Evolutionary conservation across 2,797 vertebrate species (phyloP).

Genomic region (Tokudaia muenninki): DNA sequence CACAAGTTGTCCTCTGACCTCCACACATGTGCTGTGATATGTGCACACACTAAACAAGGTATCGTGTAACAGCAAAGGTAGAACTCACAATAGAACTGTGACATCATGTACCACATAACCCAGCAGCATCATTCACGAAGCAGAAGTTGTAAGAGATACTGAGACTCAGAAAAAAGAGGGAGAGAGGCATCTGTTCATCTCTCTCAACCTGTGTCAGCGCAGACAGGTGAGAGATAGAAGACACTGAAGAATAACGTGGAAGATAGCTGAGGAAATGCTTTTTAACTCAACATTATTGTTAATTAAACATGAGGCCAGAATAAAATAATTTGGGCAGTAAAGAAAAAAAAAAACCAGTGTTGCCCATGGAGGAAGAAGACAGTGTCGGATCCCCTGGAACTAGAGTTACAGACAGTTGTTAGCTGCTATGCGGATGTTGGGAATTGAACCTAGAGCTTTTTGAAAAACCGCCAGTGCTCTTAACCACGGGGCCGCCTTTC

Average conservation of each 20-base stretch:
- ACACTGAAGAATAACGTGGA: not conserved
- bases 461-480: too few relatives aligned
- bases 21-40: not conserved
- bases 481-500: too few relatives aligned
- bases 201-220: not conserved
- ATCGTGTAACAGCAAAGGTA: not conserved
- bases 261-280: too few relatives aligned
- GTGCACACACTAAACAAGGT: not conserved
- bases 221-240: not conserved
- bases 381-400: not conserved
- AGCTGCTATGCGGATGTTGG: not conserved
- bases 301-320: not conserved
- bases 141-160: not conserved
- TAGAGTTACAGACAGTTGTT: not conserved
- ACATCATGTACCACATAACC: not conserved
- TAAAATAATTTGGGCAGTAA: not conserved
- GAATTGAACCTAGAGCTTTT: too few relatives aligned
- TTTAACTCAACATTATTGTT: not conserved
- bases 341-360: not conserved
- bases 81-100: not conserved
- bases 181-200: not conserved
- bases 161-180: not conserved
- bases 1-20: not conserved
- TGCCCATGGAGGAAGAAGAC: not conserved
- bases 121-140: not conserved